These are phyloP conservation scores for Marmota flaviventris DNA, from an alignment of 2,113 vertebrate genomes.

Conservation along the genomic window DNA sequence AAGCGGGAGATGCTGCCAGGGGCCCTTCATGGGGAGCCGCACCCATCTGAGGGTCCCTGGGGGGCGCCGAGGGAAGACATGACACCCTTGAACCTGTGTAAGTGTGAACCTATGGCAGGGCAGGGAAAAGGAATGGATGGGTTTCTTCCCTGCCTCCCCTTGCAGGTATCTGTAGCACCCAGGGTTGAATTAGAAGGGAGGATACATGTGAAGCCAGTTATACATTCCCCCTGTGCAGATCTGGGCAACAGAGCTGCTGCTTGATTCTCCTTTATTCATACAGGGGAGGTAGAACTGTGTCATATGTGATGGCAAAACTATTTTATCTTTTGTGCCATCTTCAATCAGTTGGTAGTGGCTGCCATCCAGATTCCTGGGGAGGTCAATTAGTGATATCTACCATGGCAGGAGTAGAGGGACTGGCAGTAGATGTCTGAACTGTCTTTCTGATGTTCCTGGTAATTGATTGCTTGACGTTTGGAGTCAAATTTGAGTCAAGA, in stretches of 20 bases:
- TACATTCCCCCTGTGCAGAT: background rate
- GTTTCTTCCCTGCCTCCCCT: rapidly evolving
- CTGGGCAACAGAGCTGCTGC: background rate
- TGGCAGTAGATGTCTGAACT: background rate
- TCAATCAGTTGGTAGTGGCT: background rate
- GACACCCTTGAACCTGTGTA: slow-evolving; percentile 89
- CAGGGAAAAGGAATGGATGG: background rate
- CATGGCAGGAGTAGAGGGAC: background rate
- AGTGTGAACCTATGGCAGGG: slow-evolving; percentile 68
- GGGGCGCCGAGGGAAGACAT: slow-evolving; percentile 86
- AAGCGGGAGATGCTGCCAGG: slow-evolving; percentile 88
- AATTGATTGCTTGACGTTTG: background rate
- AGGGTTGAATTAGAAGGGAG: slow-evolving; percentile 53
- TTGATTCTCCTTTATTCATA: background rate
- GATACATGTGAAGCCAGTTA: background rate
- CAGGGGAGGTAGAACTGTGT: background rate
- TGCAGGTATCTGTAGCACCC: background rate
- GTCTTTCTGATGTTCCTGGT: slow-evolving; percentile 17
- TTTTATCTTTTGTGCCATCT: background rate
- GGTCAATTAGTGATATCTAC: slow-evolving; percentile 32
- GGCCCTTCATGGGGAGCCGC: slow-evolving; percentile 85
- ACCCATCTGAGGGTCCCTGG: slow-evolving; percentile 86
- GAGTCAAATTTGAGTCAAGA: background rate
- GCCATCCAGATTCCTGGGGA: background rate
- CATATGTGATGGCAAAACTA: background rate